Base-by-base conservation (phyloP, 1,140 invertebrate genomes). In the Phortica variegata region DNA sequence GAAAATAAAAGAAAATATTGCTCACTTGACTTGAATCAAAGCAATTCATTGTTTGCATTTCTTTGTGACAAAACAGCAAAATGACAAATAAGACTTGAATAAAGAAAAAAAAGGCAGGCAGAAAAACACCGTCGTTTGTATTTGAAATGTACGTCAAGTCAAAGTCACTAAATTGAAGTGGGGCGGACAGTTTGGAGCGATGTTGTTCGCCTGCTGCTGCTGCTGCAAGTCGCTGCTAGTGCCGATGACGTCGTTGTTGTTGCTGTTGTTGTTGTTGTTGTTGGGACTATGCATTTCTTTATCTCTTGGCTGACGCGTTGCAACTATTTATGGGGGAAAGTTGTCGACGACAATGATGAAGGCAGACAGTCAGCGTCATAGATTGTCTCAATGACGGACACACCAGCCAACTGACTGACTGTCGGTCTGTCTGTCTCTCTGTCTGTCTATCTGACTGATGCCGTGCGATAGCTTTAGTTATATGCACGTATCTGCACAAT, bases 281-380 rank as follows among this genome's bases (percentile, higher is more conserved):
- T n/a, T n/a, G n/a, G n/a, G n/a, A n/a, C n/a, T n/a, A n/a, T n/a
- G n/a, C n/a, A n/a, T n/a, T n/a, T n/a, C n/a, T n/a, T n/a, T n/a
- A n/a, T n/a, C n/a, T n/a, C n/a, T n/a, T n/a, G n/a, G n/a, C n/a
- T n/a, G n/a, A n/a, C n/a, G n/a, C n/a, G n/a, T n/a, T n/a, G n/a
- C n/a, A n/a, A n/a, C n/a, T n/a, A n/a, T 68, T 66, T 66, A 66
- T 66, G 63, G 65, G 63, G 63, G 63, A 66, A 66, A 66, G 63
- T 68, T 66, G 56, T 63, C 44, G 53, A 51, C 63, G 54, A 52
- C 58, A 52, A 49, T 56, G 51, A 56, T 66, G 65, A 62, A 62
- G 62, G 60, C 63, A 63, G 60, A 6, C 12, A n/a, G 13, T 15
- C 33, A 34, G 13, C 33, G 12, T 34, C 4, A 15, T n/a, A n/a